Evolutionary conservation across 1,140 invertebrate genomes (phyloP), one percentile per base, ranked within the genome.

Genomic region (Neotoxoptera formosana): DNA sequence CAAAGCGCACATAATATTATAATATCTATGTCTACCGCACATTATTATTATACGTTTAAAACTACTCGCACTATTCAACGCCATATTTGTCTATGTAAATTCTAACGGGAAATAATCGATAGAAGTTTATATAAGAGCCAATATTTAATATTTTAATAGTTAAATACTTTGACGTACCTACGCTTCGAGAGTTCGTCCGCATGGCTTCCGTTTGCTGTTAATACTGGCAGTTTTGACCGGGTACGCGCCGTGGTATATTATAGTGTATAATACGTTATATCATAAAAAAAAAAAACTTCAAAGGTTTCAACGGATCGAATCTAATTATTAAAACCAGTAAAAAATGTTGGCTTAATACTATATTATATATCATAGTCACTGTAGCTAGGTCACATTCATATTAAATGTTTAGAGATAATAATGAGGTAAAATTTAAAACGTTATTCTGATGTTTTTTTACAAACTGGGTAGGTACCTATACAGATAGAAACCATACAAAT

Each of bases 251-350:
- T 21, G 20, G 23, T 30, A 34, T 76, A n/a, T 20, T n/a, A n/a
- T 76, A n/a, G 23, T 30, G 21, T 76, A n/a, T 20, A 76, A n/a
- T 76, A n/a, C 4, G n/a, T 76, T n/a, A 76, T 76, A n/a, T 76
- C 60, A 76, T 76, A 76, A n/a, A n/a, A 53, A n/a, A n/a, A 53
- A 51, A 51, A 89, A 34, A 34, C 48, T 89, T 89, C 25, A 89
- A 86, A 53, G 87, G 48, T 89, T 89, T 89, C 87, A 89, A 53
- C 48, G 87, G 47, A 88, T 53, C 48, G 87, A 89, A 89, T 86
- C 6, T 53, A 53, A 89, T 89, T 89, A 89, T 89, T 89, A 53
- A 88, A 36, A n/a, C n/a, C 21, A 23, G n/a, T 89, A 89, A 34
- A 89, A 51, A 88, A 88, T 20, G 17, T 88, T 88, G 21, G 17